Evolutionary conservation across 2,797 vertebrate genomes (phyloP).

Genomic region (Parauchenoglanis punctatus): DNA sequence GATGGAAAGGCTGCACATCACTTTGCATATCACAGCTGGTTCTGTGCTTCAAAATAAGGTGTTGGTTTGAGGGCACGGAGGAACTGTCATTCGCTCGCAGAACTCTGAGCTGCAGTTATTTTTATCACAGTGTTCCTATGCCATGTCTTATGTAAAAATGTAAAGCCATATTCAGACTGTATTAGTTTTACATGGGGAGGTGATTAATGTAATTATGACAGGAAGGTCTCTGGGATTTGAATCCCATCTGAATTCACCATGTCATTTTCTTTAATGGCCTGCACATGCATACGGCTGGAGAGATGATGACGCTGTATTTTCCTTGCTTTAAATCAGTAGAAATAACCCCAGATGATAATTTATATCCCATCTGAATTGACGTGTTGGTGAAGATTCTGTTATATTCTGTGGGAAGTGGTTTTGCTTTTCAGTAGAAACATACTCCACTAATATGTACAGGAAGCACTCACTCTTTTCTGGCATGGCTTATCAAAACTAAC

Average conservation of each 20-base stretch:
- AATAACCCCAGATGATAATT: background rate
- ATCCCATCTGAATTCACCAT: background rate
- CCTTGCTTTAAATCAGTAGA: background rate
- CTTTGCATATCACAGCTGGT: constrained; percentile 67
- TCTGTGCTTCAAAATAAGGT: constrained; percentile 59
- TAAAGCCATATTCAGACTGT: background rate
- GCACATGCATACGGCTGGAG: background rate
- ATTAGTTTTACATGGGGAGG: background rate
- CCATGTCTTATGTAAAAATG: constrained; percentile 10
- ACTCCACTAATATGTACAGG: background rate
- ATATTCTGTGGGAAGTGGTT: background rate
- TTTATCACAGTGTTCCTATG: background rate
- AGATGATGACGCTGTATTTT: background rate
- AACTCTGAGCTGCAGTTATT: constrained; percentile 31
- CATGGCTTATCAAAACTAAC: background rate
- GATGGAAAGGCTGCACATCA: constrained; percentile 68
- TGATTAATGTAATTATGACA: constrained; percentile 5
- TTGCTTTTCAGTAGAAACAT: background rate
- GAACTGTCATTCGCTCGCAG: constrained; percentile 36
- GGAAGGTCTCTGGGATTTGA: too few relatives aligned
- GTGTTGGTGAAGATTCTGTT: background rate
- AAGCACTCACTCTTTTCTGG: background rate
- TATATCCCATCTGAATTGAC: background rate
- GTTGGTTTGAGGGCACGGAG: constrained; percentile 52
- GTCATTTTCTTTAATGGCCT: background rate